phyloP scores from a whole-genome alignment of 2,888 invertebrate species.

The Salpingus planirostris region DNA sequence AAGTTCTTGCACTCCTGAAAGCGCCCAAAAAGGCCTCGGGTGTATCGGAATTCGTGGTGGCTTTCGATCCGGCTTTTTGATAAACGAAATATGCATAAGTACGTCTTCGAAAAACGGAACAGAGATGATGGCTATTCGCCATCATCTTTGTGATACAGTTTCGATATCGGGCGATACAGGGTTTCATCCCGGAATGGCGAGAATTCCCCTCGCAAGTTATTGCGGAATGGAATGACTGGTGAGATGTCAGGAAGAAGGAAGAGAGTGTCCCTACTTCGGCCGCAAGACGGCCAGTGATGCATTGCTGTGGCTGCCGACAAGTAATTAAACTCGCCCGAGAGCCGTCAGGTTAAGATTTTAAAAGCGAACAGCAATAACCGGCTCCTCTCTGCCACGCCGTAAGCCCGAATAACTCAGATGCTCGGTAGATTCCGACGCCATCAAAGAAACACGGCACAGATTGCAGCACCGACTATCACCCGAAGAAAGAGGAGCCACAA shows the following conservation, averaged over 20 bases:
- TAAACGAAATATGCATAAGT: slow-evolving; percentile 2
- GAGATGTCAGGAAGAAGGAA: slow-evolving; percentile 15
- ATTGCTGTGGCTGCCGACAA: slow-evolving; percentile 15
- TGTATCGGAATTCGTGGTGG: too few relatives aligned
- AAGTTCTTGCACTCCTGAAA: too few relatives aligned
- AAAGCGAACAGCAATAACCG: too few relatives aligned
- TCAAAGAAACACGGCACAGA: too few relatives aligned
- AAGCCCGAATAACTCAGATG: too few relatives aligned
- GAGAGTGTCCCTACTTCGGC: slow-evolving; percentile 13
- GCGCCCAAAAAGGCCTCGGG: too few relatives aligned
- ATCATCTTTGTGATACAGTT: not conserved
- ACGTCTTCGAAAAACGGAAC: not conserved
- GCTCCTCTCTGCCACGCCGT: too few relatives aligned
- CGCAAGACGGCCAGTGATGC: slow-evolving; percentile 16
- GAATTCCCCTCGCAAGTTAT: slow-evolving; percentile 13
- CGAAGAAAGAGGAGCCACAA: too few relatives aligned
- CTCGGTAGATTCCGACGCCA: too few relatives aligned
- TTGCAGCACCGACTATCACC: too few relatives aligned
- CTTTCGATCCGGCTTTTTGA: too few relatives aligned
- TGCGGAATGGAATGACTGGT: slow-evolving; percentile 15
- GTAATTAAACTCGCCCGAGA: slow-evolving; percentile 13
- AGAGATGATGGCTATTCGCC: too few relatives aligned
- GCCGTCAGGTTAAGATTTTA: slow-evolving; percentile 8
- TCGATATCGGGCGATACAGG: not conserved
- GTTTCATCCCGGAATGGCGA: slow-evolving; percentile 10